Evolutionary conservation across 2,797 vertebrate species (phyloP).

Genomic region (Siniperca obscura): DNA sequence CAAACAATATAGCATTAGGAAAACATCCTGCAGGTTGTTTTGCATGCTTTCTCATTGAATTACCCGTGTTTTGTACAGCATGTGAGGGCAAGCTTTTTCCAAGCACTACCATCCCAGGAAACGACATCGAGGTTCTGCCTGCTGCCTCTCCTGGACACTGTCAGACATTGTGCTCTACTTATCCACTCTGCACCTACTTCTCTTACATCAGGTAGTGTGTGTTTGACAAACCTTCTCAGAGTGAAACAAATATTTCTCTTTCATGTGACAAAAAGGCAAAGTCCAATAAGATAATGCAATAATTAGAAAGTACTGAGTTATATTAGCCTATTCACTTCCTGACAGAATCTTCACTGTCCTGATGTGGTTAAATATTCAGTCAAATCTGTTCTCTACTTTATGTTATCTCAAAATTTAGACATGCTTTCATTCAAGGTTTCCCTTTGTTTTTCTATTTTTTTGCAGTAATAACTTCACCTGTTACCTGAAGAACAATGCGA

Average conservation of each 20-base stretch:
- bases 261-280: neutral
- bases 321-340: neutral
- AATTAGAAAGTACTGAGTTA: neutral
- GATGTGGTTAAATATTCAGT: neutral
- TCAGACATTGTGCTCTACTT: slow-evolving; percentile 66
- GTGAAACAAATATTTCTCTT: neutral
- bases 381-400: neutral
- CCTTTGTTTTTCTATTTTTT: neutral
- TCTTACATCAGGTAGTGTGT: slow-evolving; percentile 44
- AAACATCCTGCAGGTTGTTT: neutral
- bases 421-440: neutral
- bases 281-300: neutral
- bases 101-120: slow-evolving; percentile 48
- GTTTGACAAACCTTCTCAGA: neutral
- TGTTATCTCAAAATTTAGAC: rapidly evolving
- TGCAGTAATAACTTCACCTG: slow-evolving; percentile 53
- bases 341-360: neutral
- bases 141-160: slow-evolving; percentile 73
- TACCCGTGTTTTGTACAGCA: slow-evolving; percentile 15
- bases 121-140: neutral
- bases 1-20: neutral
- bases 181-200: slow-evolving; percentile 76
- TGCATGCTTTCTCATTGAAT: neutral
- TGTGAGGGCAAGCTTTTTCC: slow-evolving; percentile 58
- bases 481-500: slow-evolving; percentile 60